phyloP scores from a whole-genome alignment of 2,113 vertebrate species.

The Pangasianodon hypophthalmus region DNA sequence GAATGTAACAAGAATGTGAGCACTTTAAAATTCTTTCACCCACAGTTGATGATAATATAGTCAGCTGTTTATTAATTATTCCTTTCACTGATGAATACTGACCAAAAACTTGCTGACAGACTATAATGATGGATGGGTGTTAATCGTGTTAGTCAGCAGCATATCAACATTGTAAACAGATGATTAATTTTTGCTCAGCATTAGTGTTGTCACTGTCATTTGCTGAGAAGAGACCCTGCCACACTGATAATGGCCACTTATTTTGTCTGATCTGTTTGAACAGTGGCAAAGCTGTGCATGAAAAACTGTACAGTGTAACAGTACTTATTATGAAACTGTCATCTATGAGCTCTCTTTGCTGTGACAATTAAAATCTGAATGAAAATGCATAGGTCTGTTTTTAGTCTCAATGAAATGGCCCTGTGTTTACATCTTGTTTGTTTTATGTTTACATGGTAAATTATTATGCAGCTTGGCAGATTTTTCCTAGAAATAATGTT shows the following conservation, averaged over 20 bases:
- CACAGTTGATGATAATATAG: neutral
- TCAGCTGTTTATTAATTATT: constrained; percentile 29
- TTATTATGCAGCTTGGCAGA: constrained; percentile 48
- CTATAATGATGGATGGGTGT: neutral
- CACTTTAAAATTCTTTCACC: constrained; percentile 39
- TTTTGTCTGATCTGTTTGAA: constrained; percentile 2
- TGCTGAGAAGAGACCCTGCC: neutral
- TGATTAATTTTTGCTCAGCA: constrained; percentile 11
- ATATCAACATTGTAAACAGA: constrained; percentile 3
- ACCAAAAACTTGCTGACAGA: constrained; percentile 29
- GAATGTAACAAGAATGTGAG: constrained; percentile 45
- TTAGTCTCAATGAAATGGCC: constrained; percentile 27
- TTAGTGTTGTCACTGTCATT: constrained; percentile 22
- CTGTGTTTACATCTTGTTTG: constrained; percentile 33
- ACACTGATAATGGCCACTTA: constrained; percentile 5
- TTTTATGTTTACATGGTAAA: constrained; percentile 28
- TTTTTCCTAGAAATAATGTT: constrained; percentile 28
- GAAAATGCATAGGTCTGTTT: constrained; percentile 10
- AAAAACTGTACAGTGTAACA: constrained; percentile 29
- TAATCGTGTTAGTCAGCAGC: constrained; percentile 14
- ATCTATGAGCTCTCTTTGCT: constrained; percentile 7
- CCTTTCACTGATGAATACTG: neutral
- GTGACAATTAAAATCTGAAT: constrained; percentile 8
- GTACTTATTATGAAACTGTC: constrained; percentile 18
- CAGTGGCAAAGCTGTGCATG: constrained; percentile 34